These are phyloP conservation scores for Acromyrmex heyeri DNA, from an alignment of 1,140 invertebrate genomes.

Conservation along the genomic window DNA sequence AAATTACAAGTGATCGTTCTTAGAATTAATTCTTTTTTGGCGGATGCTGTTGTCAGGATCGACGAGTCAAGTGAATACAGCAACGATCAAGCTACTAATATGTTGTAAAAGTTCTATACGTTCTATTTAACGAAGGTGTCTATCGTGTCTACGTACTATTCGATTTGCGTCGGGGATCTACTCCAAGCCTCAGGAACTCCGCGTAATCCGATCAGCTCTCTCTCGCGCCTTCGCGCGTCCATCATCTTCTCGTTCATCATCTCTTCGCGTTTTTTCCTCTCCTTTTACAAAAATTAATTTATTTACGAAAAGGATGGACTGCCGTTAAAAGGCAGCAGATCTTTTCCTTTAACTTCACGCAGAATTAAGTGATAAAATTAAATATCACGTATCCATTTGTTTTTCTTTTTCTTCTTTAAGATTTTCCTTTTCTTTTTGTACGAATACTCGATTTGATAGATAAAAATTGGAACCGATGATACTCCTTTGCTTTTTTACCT, in stretches of 20 bases:
- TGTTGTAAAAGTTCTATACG: not conserved
- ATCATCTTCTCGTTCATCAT: constrained; percentile 76
- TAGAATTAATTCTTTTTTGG: not conserved
- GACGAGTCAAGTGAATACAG: not conserved
- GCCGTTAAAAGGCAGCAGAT: not conserved
- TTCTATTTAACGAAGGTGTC: not conserved
- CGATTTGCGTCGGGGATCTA: constrained; percentile 89
- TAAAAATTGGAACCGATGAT: not conserved
- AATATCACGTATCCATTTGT: not conserved
- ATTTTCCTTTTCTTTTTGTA: not conserved
- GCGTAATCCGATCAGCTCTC: constrained; percentile 91
- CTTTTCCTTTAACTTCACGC: not conserved
- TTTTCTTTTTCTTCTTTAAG: not conserved
- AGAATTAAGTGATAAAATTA: too few species aligned
- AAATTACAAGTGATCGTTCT: not conserved
- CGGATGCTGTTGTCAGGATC: too few species aligned
- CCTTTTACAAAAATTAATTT: not conserved
- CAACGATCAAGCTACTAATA: not conserved
- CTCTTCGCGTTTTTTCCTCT: not conserved
- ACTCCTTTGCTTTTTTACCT: not conserved
- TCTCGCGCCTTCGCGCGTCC: constrained; percentile 89
- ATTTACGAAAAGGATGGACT: too few species aligned
- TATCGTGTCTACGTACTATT: constrained; percentile 87
- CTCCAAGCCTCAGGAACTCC: constrained; percentile 91
- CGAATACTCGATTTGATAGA: too few species aligned